Percentiles rank a stretch among this genome's conserved stretches.
Evolutionary conservation across 2,888 invertebrate species (phyloP).

Genomic region (Tetranychus piercei): DNA sequence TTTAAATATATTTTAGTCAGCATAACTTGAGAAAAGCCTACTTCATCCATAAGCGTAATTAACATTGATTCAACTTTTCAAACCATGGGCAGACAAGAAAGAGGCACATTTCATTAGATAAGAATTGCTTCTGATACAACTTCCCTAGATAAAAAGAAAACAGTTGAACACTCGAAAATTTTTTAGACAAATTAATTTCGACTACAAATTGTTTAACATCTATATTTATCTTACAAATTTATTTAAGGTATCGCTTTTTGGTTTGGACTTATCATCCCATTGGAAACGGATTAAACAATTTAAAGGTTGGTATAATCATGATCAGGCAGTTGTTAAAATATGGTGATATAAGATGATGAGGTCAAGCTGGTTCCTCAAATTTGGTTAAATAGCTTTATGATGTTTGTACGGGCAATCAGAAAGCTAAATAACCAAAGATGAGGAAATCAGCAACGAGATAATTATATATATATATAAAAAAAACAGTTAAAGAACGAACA

Average conservation of each 20-base stretch:
- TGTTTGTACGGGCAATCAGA: background rate
- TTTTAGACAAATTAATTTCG: background rate
- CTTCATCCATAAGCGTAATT: no score
- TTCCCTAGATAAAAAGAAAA: background rate
- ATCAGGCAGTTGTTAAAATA: no score
- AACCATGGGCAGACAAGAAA: background rate
- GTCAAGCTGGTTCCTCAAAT: background rate
- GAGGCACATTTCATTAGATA: background rate
- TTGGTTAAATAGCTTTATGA: constrained; percentile 1
- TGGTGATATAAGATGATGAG: no score
- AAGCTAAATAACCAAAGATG: background rate
- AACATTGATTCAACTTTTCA: background rate
- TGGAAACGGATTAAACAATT: no score
- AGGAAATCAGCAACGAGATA: background rate
- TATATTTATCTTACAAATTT: background rate
- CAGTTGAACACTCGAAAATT: constrained; percentile 12
- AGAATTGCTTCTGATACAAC: constrained; percentile 6
- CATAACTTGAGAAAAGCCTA: no score
- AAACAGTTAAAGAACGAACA: no score
- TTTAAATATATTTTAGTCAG: no score
- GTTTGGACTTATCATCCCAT: no score
- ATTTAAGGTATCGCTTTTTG: background rate
- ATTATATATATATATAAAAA: background rate
- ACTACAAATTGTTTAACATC: constrained; percentile 9
- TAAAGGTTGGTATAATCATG: no score